Evolutionary conservation across 1,140 invertebrate genomes (phyloP).

Genomic region (Sycophaga agraensis): DNA sequence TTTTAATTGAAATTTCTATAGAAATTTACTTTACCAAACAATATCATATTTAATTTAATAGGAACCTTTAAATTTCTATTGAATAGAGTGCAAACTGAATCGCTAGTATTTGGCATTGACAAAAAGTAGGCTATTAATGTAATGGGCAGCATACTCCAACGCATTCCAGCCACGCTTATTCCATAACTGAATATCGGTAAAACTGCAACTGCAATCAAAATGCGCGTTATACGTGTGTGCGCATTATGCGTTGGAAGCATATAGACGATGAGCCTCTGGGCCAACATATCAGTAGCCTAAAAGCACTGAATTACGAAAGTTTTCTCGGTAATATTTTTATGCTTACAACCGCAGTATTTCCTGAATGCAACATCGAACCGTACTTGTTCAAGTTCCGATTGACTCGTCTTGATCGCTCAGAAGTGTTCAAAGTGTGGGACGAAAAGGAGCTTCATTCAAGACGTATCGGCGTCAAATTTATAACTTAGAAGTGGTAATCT

Average conservation of each 20-base stretch:
- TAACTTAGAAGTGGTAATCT: too few relatives aligned
- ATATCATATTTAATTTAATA: not conserved
- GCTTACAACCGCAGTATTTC: not conserved
- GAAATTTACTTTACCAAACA: too few relatives aligned
- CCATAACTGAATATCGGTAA: not conserved
- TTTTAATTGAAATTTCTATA: too few relatives aligned
- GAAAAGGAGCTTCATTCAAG: not conserved
- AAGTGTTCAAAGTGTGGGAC: not conserved
- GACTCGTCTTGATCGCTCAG: not conserved
- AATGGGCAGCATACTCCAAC: not conserved
- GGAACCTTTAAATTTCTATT: not conserved
- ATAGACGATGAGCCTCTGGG: not conserved
- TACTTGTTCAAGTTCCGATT: not conserved
- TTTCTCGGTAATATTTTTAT: not conserved
- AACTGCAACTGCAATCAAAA: constrained; percentile 1
- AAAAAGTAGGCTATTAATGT: constrained; percentile 13
- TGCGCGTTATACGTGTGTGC: not conserved
- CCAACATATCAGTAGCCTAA: not conserved
- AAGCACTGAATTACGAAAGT: constrained; percentile 6
- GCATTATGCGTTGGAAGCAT: not conserved
- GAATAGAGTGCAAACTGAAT: too few relatives aligned
- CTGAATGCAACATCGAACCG: not conserved
- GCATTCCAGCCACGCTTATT: not conserved
- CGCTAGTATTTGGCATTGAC: too few relatives aligned
- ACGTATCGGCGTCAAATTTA: too few relatives aligned